These are phyloP conservation scores for Odontomachus brunneus DNA, from an alignment of 1,140 invertebrate genomes.

Conservation along the genomic window DNA sequence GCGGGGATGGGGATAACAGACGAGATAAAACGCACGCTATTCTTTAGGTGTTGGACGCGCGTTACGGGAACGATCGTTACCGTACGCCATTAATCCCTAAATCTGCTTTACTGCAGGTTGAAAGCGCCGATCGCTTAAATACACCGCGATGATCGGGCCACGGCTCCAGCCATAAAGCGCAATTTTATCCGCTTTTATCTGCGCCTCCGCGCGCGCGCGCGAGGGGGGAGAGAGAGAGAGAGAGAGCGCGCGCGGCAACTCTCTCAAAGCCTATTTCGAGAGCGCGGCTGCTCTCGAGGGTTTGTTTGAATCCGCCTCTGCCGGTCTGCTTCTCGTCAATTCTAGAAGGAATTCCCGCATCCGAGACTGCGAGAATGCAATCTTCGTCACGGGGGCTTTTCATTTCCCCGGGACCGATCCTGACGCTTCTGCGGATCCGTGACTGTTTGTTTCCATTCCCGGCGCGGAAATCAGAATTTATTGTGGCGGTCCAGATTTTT, in stretches of 20 bases:
- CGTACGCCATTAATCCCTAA: no score
- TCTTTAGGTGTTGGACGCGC: no score
- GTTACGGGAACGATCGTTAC: no score
- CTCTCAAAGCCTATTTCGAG: constrained; percentile 36
- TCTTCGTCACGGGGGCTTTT: constrained; percentile 29
- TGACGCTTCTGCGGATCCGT: constrained; percentile 38
- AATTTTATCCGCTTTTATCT: constrained; percentile 45
- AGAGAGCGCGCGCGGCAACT: constrained; percentile 1
- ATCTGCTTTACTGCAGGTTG: no score
- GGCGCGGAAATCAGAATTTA: constrained; percentile 43
- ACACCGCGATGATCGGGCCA: constrained; percentile 25
- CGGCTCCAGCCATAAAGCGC: constrained; percentile 13
- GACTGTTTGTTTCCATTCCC: constrained; percentile 50
- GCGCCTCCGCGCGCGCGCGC: no score
- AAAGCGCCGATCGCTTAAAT: constrained; percentile 18
- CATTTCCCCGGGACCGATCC: constrained; percentile 44
- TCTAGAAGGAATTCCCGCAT: constrained; percentile 15
- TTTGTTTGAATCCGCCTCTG: constrained; percentile 53
- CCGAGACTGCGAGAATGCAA: constrained; percentile 38
- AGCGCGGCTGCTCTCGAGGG: constrained; percentile 29
- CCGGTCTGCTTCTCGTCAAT: constrained; percentile 57
- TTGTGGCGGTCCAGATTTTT: constrained; percentile 36
- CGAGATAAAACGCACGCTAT: no score
- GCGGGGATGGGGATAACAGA: no score
- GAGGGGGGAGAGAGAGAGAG: no score